phyloP scores from a whole-genome alignment of 2,113 vertebrate genomes.

The Corydoras maculifer region DNA sequence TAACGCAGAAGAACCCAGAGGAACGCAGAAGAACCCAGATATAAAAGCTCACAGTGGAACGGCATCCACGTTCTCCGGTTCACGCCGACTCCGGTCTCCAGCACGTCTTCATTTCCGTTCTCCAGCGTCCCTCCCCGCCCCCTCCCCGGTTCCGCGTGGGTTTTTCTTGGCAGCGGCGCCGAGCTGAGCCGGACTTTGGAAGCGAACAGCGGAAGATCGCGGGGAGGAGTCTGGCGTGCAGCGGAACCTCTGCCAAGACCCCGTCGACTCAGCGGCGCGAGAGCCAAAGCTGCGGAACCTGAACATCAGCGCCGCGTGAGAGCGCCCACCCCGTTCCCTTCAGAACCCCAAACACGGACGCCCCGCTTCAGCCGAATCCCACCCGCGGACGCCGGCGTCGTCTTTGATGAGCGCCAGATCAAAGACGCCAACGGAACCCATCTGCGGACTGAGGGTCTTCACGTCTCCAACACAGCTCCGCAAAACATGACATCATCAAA shows the following conservation, averaged over 20 bases:
- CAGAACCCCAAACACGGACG: background rate
- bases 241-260: background rate
- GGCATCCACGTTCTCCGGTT: no score
- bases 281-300: background rate
- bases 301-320: slow-evolving; percentile 2
- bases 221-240: slow-evolving; percentile 14
- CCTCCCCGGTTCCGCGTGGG: slow-evolving; percentile 3
- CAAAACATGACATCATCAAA: no score
- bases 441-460: no score
- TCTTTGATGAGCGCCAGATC: no score
- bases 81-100: no score
- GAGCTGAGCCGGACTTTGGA: slow-evolving; percentile 23
- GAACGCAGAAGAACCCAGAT: no score
- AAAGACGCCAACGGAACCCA: no score
- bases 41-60: no score
- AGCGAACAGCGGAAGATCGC: slow-evolving; percentile 2
- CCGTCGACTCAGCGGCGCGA: background rate
- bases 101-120: background rate
- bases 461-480: no score
- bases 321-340: background rate
- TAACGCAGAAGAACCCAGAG: no score
- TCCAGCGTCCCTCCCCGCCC: background rate
- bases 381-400: background rate
- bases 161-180: slow-evolving; percentile 12
- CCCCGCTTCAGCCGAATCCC: background rate